These are phyloP conservation scores for Catharus fuscescens DNA, from an alignment of 2,113 vertebrate species.

Conservation along the genomic window DNA sequence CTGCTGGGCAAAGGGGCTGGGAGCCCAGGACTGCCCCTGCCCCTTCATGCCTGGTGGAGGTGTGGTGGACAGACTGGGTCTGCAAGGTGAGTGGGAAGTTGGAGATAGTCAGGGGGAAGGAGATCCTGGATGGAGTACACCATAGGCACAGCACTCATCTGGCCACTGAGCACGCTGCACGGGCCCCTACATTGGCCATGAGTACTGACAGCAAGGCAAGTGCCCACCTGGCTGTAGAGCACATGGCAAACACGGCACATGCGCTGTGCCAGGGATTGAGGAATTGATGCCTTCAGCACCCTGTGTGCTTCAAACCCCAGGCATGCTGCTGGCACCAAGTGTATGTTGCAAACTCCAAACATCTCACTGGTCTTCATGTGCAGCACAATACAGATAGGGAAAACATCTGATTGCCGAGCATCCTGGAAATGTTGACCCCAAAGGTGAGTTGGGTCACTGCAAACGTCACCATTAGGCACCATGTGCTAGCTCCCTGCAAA, in stretches of 20 bases:
- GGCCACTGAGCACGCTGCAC: accelerated
- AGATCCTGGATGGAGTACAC: background rate
- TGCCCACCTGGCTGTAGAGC: background rate
- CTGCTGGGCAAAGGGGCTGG: background rate
- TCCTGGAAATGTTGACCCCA: accelerated
- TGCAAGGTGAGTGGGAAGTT: background rate
- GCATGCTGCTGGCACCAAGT: accelerated
- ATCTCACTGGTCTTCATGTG: background rate
- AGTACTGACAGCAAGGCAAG: accelerated
- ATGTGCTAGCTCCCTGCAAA: background rate
- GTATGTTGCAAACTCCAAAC: accelerated
- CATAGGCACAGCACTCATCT: background rate
- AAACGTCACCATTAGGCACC: background rate
- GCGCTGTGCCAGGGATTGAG: background rate
- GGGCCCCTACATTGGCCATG: background rate
- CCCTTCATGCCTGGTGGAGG: background rate
- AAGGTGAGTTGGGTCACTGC: background rate
- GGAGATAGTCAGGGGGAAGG: background rate
- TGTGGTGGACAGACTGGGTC: accelerated
- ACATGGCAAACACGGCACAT: accelerated
- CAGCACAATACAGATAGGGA: accelerated
- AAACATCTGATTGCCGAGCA: accelerated
- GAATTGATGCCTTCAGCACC: background rate
- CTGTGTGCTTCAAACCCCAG: accelerated
- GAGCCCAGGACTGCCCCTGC: background rate